Evolutionary conservation across 2,888 invertebrate species (phyloP).

Genomic region (Trissolcus japonicus): DNA sequence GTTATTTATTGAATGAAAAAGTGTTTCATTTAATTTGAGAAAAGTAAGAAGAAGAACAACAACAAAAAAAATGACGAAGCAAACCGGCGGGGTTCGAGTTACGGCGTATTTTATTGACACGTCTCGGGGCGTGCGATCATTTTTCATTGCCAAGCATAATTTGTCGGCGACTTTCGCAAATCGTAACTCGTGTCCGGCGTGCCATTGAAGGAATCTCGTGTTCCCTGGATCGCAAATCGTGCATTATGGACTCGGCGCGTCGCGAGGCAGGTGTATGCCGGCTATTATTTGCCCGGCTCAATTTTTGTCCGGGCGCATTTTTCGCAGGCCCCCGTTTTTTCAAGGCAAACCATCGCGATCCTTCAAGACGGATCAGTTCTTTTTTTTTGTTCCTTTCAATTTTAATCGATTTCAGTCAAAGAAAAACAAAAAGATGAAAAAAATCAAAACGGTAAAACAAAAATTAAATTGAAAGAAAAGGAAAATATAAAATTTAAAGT

Average conservation of each 20-base stretch:
- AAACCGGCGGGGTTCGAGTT: constrained; percentile 17
- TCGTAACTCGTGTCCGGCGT: constrained; percentile 36
- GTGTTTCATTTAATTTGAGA: too few species aligned
- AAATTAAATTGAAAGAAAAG: too few species aligned
- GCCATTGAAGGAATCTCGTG: constrained; percentile 32
- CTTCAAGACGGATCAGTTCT: too few species aligned
- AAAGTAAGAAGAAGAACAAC: too few species aligned
- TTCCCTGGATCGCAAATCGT: constrained; percentile 44
- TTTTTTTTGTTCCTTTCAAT: too few species aligned
- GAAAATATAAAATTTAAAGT: too few species aligned
- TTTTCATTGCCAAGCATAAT: constrained; percentile 49
- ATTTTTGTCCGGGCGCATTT: constrained; percentile 52
- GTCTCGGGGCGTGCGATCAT: constrained; percentile 31
- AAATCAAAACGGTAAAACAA: too few species aligned
- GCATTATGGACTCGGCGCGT: constrained; percentile 29
- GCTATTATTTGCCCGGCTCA: constrained; percentile 43
- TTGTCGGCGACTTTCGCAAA: constrained; percentile 48
- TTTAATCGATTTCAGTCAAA: too few species aligned
- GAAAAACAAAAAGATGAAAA: too few species aligned
- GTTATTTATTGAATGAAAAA: too few species aligned
- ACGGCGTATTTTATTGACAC: constrained; percentile 38
- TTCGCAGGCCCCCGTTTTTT: constrained; percentile 61
- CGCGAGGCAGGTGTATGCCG: constrained; percentile 34
- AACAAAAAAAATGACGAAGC: background rate
- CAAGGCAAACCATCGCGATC: constrained; percentile 59